phyloP scores from a whole-genome alignment of 1,140 invertebrate species.

The Brachionus angularis region DNA sequence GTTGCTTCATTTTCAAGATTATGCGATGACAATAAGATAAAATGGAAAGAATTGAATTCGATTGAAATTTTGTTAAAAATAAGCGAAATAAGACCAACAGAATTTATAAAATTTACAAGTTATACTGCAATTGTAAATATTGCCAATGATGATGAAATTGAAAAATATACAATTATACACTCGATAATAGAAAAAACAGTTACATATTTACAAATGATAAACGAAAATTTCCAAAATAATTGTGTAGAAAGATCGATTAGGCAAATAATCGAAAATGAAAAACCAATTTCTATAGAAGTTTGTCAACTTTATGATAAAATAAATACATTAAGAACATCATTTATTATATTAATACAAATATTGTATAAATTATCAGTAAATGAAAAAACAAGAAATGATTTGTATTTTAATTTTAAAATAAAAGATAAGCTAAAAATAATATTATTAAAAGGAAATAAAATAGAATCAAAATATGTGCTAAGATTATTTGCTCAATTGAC shows the following conservation, averaged over 20 bases:
- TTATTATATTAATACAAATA: background rate
- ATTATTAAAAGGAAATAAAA: background rate
- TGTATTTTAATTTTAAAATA: conserved; percentile 9
- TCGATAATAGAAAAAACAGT: background rate
- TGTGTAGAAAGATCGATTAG: background rate
- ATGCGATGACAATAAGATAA: no score
- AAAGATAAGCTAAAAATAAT: background rate
- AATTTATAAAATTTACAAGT: background rate
- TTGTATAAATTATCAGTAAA: conserved; percentile 17
- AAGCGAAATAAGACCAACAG: background rate
- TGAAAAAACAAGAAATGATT: background rate
- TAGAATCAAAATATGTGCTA: background rate
- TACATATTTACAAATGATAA: background rate
- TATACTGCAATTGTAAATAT: background rate
- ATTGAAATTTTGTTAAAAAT: background rate
- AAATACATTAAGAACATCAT: background rate
- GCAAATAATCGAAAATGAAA: background rate
- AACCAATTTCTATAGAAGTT: background rate
- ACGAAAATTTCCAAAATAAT: background rate
- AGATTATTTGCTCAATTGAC: conserved; percentile 2
- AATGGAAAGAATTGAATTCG: background rate
- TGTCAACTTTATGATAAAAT: background rate
- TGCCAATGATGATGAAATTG: background rate
- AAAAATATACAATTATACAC: background rate
- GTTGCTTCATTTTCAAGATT: no score